Percentiles rank a stretch among this genome's conserved stretches.
Conservation (phyloP, 2,888 invertebrate genomes). For the Tanypteryx hageni region DNA sequence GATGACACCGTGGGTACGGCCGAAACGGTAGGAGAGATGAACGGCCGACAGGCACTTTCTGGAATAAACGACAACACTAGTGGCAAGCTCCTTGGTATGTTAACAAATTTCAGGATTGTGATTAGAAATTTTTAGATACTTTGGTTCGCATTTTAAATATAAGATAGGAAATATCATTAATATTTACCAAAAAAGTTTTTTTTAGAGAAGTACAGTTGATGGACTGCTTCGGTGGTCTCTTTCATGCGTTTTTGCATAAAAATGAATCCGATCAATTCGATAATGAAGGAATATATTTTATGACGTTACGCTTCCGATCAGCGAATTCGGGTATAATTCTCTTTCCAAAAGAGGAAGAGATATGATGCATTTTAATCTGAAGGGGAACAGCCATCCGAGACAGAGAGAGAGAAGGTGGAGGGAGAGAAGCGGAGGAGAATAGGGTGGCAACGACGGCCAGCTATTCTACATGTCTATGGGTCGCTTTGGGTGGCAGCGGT, state of each 20-base stretch:
- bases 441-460: slow-evolving; percentile 37
- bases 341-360: background rate
- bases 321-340: slow-evolving; percentile 39
- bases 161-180: no score
- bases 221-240: no score
- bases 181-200: no score
- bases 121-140: no score
- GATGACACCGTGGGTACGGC: slow-evolving; percentile 29
- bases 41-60: background rate
- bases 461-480: slow-evolving; percentile 64
- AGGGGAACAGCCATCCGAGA: slow-evolving; percentile 48
- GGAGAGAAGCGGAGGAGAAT: slow-evolving; percentile 36
- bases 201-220: no score
- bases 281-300: background rate
- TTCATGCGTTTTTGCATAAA: background rate
- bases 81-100: background rate
- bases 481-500: slow-evolving; percentile 62
- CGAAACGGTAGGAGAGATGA: slow-evolving; percentile 32
- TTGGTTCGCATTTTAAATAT: no score
- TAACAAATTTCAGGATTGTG: no score
- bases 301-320: slow-evolving; percentile 48
- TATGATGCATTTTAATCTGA: background rate
- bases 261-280: slow-evolving; percentile 8
- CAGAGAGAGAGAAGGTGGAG: background rate
- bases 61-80: background rate